These are phyloP conservation scores for Adelosebastes latens DNA, from an alignment of 2,797 vertebrate species.

Conservation along the genomic window DNA sequence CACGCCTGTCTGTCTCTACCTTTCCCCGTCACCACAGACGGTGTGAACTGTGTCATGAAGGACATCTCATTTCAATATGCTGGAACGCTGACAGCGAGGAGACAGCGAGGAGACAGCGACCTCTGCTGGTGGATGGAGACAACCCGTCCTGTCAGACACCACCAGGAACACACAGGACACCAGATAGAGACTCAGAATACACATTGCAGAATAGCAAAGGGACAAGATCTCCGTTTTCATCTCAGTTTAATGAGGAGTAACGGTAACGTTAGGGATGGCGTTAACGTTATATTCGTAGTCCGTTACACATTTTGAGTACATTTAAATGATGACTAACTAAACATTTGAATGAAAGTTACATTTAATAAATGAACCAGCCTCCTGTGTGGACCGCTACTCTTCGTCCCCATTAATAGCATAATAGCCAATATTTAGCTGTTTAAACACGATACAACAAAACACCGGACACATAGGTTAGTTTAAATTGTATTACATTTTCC, in stretches of 20 bases:
- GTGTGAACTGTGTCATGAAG: background rate
- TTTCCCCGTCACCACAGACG: background rate
- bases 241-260: too few relatives aligned
- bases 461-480: too few relatives aligned
- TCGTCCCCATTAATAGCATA: background rate
- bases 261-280: too few relatives aligned
- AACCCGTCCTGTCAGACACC: background rate
- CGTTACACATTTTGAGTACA: too few relatives aligned
- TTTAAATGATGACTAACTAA: too few relatives aligned
- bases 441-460: background rate
- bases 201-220: too few relatives aligned
- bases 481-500: too few relatives aligned
- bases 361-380: background rate
- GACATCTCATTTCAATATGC: background rate
- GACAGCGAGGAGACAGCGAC: background rate
- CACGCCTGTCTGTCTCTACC: background rate
- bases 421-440: background rate
- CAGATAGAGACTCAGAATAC: too few relatives aligned
- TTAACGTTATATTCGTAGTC: too few relatives aligned
- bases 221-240: too few relatives aligned
- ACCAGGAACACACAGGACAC: too few relatives aligned
- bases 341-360: background rate
- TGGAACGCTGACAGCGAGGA: background rate
- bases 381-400: background rate
- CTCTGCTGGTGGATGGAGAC: background rate